Evolutionary conservation across 2,797 vertebrate species (phyloP).

Genomic region (Cyclopterus lumpus): DNA sequence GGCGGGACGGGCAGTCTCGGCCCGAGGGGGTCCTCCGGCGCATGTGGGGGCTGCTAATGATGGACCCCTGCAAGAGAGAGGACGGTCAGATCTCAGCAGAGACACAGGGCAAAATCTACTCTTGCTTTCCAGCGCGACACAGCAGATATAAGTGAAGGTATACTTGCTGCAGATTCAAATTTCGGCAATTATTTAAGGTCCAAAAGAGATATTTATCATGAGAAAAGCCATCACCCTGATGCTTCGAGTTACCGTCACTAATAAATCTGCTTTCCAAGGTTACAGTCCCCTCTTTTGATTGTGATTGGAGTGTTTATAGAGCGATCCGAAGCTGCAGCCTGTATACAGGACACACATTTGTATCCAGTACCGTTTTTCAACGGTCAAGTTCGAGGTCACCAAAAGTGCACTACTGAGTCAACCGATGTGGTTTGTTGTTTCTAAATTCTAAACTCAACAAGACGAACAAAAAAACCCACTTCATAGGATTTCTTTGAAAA

Average conservation of each 20-base stretch:
- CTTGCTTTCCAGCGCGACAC: background rate
- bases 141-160: background rate
- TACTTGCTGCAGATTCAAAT: conserved; percentile 10
- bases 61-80: conserved; percentile 90
- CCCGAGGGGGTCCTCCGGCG: conserved; percentile 91
- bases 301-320: background rate
- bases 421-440: conserved; percentile 10
- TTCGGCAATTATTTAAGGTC: background rate
- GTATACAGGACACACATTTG: conserved; percentile 7
- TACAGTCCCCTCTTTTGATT: background rate
- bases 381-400: background rate
- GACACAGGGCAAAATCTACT: background rate
- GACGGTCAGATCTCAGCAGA: conserved; percentile 46
- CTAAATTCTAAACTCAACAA: conserved; percentile 7
- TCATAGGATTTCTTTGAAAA: background rate
- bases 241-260: conserved; percentile 11
- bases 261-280: conserved; percentile 12
- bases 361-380: background rate
- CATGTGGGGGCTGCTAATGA: conserved; percentile 99
- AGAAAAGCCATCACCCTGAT: background rate
- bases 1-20: conserved; percentile 92
- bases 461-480: background rate
- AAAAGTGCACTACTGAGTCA: background rate
- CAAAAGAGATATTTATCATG: background rate
- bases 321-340: conserved; percentile 15